Conservation (phyloP, 2,797 vertebrate species). For the Morelia viridis region DNA sequence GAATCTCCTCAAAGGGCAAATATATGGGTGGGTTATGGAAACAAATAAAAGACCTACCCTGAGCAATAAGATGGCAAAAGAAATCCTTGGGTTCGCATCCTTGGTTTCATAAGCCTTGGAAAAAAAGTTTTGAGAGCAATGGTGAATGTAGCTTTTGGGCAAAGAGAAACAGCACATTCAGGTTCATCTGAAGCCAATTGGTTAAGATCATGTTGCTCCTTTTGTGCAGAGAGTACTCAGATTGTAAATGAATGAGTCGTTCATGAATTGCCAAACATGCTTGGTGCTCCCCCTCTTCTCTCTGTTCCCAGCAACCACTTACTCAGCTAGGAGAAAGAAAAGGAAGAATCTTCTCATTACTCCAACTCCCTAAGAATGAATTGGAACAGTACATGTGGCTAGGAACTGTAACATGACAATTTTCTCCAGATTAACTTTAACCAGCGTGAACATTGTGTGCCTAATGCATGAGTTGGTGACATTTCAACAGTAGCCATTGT, state of each 20-base stretch:
- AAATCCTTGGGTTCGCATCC: background rate
- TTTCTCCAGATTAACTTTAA: constrained; percentile 19
- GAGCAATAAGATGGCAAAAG: background rate
- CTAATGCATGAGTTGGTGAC: background rate
- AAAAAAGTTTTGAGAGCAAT: background rate
- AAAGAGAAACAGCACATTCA: constrained; percentile 8
- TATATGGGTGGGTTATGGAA: background rate
- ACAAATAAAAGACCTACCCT: background rate
- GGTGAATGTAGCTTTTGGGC: background rate
- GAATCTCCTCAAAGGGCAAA: background rate
- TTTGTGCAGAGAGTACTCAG: constrained; percentile 11
- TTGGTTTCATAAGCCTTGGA: background rate
- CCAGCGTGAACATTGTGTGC: background rate
- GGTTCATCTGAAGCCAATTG: constrained; percentile 4
- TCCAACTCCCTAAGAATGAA: background rate
- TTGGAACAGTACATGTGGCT: constrained; percentile 6
- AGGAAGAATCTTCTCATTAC: background rate
- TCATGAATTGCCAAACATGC: constrained; percentile 17
- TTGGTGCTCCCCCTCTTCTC: background rate
- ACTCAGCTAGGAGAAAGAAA: background rate
- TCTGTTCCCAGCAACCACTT: too few species aligned
- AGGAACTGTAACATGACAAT: constrained; percentile 8
- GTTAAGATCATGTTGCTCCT: constrained; percentile 7
- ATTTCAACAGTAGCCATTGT: background rate
- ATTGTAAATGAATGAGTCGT: background rate